Evolutionary conservation across 2,797 vertebrate genomes (phyloP), one percentile per base, ranked within the genome.

Genomic region (Poecilia gillii): DNA sequence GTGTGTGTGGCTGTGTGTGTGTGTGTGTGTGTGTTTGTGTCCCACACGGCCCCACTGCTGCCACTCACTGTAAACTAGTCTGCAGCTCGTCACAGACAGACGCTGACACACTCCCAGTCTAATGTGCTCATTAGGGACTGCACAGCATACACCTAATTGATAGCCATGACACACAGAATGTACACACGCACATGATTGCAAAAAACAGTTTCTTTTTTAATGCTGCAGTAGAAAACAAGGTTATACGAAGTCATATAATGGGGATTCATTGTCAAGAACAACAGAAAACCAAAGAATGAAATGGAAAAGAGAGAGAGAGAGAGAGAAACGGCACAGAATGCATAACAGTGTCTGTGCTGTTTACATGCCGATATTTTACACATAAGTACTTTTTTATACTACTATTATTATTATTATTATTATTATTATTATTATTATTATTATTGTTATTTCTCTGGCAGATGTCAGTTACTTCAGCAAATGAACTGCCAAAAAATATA

Each of bases 361-460:
- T 98, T 97, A 98, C 98, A 99, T 98, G 98, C 98, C 97, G 94
- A 97, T 97, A 98, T 97, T 98, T 98, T 98, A 98, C 97, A 99
- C 97, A 96, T 96, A 97, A 95, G 94, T 83, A 85, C 96, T 96
- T 90, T 90, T 86, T 57, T 57, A 28, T 45, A 68, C 41, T 53
- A 78, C 41, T 74, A 31, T 57, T 71, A 64, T 68, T 68, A 55
- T 79, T 84, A 83, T 90, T 74, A 31, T 71, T 45, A 68, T 53
- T 53, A 78, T 51, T 74, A 31, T 71, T 33, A 68, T 41, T 53
- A 78, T 51, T 74, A 31, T 71, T 33, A 68, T 51, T 53, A 78
- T 71, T 71, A 64, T 55, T 68, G 31, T 79, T 84, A 84, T 90
- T 91, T 93, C 87, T 90, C 93, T 97, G 98, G 97, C 98, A 98